phyloP scores from a whole-genome alignment of 2,113 vertebrate species.

The Phaethon lepturus region DNA sequence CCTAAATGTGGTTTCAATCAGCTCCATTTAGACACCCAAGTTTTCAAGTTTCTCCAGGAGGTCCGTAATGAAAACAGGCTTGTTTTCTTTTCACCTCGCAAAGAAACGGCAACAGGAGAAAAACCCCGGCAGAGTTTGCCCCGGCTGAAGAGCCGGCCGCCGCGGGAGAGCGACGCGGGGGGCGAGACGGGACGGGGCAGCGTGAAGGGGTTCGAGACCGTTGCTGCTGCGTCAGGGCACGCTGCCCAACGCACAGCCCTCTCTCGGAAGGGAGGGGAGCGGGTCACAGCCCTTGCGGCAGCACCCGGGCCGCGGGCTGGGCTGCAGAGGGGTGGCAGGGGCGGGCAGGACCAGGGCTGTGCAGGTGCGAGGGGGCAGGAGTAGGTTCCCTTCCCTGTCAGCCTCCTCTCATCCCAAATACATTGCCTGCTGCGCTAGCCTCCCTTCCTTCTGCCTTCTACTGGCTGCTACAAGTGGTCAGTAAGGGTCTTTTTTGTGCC shows the following conservation, averaged over 20 bases:
- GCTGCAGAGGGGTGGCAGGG: background rate
- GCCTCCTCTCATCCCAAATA: background rate
- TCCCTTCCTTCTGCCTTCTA: background rate
- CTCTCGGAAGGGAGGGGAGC: background rate
- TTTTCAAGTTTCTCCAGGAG: constrained; percentile 8
- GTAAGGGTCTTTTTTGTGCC: background rate
- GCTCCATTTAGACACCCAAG: background rate
- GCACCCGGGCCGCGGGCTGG: background rate
- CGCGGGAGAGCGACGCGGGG: fast-evolving
- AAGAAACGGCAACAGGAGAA: background rate
- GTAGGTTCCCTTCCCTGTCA: background rate
- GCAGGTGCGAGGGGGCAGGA: background rate
- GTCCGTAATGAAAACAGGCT: background rate
- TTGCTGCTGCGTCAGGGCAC: background rate
- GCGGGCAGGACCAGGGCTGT: fast-evolving
- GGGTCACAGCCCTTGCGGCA: background rate
- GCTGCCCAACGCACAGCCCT: background rate
- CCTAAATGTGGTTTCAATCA: background rate
- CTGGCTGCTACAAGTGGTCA: background rate
- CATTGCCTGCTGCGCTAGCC: background rate
- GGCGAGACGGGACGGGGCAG: background rate
- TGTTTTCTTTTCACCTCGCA: background rate
- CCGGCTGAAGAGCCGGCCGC: fast-evolving
- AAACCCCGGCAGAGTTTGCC: background rate
- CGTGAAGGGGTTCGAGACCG: fast-evolving